Base-by-base conservation (phyloP, 1,140 invertebrate species). In the Asbolus verrucosus region DNA sequence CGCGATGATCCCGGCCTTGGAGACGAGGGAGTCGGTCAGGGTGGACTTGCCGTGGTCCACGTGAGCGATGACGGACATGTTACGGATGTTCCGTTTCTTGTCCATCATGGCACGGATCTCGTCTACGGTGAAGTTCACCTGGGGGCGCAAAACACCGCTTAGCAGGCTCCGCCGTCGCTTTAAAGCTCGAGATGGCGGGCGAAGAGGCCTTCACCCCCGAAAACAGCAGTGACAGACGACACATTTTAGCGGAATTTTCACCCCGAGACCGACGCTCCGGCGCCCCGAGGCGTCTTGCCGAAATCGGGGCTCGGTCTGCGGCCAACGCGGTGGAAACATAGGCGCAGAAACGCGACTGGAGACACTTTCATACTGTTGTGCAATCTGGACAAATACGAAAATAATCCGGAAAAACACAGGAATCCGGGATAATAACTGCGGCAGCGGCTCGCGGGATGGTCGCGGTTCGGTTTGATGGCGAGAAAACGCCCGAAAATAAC, bases 51-150 rank as follows among this genome's bases (percentile, higher is more conserved):
- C 98, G 84, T 99, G 98, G 89, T 99, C 98, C 70, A 99, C 98
- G 85, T 99, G 98, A 78, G 98, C 98, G 85, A 99, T 99, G 84
- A 99, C 98, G 82, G 98, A 99, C 98, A 99, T 99, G 87, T 99
- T 99, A 83, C 98, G 91, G 85, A 99, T 99, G 82, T 99, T 99
- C 85, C 88, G 88, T 88, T 99, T 99, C 83, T 96, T 96, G 93
- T 99, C 97, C 98, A 99, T 99, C 91, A 99, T 95, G 82, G 79
- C 85, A 88, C 98, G 94, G 88, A 99, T 99, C 88, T 99, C 96
- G 88, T 99, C 97, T 87, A 99, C 94, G 62, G 98, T 99, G 85
- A 99, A 99, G 91, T 99, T 99, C 90, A 99, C 98, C 98, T 98
- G 80, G 21, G 39, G 33, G 38, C 33, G 16, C 33, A 87, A 87